Evolutionary conservation across 1,140 invertebrate genomes (phyloP).

Genomic region (Solenopsis invicta): DNA sequence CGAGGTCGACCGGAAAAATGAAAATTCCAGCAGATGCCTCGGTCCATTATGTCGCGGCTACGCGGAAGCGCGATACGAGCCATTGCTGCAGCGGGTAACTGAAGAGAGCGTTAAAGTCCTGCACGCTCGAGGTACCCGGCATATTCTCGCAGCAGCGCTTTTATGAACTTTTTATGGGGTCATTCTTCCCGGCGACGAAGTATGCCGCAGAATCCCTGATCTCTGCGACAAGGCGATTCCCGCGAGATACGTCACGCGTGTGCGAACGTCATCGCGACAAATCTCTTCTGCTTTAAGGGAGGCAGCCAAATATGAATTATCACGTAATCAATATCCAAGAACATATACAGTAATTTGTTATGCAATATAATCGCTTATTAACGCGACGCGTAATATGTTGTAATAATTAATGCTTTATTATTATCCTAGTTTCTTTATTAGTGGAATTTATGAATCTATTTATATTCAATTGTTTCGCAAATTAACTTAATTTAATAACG

Average conservation of each 20-base stretch:
- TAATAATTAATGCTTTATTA: constrained; percentile 1
- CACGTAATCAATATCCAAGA: background rate
- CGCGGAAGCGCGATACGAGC: constrained; percentile 70
- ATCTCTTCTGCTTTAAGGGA: background rate
- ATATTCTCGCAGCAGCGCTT: constrained; percentile 70
- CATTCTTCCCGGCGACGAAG: constrained; percentile 73
- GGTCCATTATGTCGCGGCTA: constrained; percentile 79
- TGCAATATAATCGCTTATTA: background rate
- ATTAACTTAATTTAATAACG: constrained; percentile 3
- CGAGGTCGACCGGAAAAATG: constrained; percentile 82
- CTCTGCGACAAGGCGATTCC: constrained; percentile 41
- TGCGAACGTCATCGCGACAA: constrained; percentile 40
- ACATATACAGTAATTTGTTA: background rate
- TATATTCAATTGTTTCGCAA: background rate
- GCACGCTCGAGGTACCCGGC: constrained; percentile 57
- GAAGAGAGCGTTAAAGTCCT: constrained; percentile 75
- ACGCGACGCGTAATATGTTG: background rate
- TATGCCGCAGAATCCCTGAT: constrained; percentile 67
- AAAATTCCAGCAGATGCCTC: constrained; percentile 79
- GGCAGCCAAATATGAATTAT: background rate
- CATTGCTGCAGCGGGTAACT: constrained; percentile 46
- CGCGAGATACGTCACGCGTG: constrained; percentile 35
- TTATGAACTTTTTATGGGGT: constrained; percentile 80
- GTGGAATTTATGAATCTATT: constrained; percentile 22
- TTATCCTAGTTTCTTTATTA: constrained; percentile 13